A percentile compares a stretch with the other conserved stretches of the same genome.
Evolutionary conservation across 2,888 invertebrate species (phyloP).

Genomic region (Tholera decimalis): DNA sequence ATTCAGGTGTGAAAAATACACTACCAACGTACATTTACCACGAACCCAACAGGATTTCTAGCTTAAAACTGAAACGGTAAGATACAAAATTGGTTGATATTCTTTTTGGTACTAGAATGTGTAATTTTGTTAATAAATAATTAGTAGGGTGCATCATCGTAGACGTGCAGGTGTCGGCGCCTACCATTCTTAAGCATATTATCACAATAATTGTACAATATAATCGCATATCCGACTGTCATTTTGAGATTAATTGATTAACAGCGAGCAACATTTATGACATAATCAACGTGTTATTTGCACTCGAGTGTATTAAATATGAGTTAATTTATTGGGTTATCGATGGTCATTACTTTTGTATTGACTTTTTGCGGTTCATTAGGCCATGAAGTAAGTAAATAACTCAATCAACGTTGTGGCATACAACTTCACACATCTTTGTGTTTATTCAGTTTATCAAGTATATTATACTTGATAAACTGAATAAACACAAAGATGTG

Average conservation of each 20-base stretch:
- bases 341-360: background rate
- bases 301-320: conserved; percentile 15
- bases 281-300: conserved; percentile 50
- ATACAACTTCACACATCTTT: background rate
- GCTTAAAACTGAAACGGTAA: conserved; percentile 18
- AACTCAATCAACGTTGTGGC: background rate
- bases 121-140: conserved; percentile 42
- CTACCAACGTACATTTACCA: conserved; percentile 20
- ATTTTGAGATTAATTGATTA: conserved; percentile 60
- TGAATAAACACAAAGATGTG: background rate
- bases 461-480: background rate
- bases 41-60: background rate
- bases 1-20: conserved; percentile 57
- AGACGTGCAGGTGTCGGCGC: conserved; percentile 59
- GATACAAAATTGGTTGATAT: conserved; percentile 11
- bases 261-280: conserved; percentile 29
- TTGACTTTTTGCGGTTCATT: conserved; percentile 4
- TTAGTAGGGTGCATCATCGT: conserved; percentile 28
- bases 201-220: conserved; percentile 60
- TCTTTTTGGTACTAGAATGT: background rate
- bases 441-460: background rate
- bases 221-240: conserved; percentile 59
- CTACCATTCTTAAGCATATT: conserved; percentile 45
- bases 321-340: conserved; percentile 37
- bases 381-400: background rate